phyloP scores from a whole-genome alignment of 2,113 vertebrate genomes.

The Corythaeola cristata region DNA sequence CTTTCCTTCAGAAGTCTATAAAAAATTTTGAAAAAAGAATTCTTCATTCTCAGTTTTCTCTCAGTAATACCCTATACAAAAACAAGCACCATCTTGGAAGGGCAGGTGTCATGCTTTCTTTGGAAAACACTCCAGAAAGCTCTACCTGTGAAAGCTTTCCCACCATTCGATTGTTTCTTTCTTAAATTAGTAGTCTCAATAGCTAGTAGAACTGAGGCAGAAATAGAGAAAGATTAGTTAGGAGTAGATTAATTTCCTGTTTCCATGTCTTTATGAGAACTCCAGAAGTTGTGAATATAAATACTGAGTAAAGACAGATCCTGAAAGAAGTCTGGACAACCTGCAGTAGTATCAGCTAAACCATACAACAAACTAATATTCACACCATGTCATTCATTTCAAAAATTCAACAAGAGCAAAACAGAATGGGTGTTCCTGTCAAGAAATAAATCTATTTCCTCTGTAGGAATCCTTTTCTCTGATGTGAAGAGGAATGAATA shows the following conservation, averaged over 20 bases:
- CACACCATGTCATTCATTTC: background rate
- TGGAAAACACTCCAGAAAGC: background rate
- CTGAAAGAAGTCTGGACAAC: background rate
- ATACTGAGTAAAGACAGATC: background rate
- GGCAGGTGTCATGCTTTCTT: background rate
- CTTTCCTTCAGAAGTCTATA: background rate
- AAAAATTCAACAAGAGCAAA: background rate
- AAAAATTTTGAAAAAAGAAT: background rate
- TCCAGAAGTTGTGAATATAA: background rate
- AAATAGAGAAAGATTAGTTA: background rate
- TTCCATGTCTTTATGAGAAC: background rate
- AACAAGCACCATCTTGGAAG: background rate
- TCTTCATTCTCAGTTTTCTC: background rate
- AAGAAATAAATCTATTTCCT: background rate
- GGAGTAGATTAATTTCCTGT: background rate
- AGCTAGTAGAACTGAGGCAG: background rate
- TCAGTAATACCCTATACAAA: background rate
- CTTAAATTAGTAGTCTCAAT: background rate
- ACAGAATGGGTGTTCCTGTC: background rate
- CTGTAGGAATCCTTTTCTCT: background rate
- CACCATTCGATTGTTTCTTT: background rate
- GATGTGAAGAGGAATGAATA: background rate
- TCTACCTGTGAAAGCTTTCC: background rate
- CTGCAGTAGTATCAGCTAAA: background rate
- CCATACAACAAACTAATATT: background rate